Evolutionary conservation across 2,888 invertebrate genomes (phyloP).

Genomic region (Leptura quadrifasciata): DNA sequence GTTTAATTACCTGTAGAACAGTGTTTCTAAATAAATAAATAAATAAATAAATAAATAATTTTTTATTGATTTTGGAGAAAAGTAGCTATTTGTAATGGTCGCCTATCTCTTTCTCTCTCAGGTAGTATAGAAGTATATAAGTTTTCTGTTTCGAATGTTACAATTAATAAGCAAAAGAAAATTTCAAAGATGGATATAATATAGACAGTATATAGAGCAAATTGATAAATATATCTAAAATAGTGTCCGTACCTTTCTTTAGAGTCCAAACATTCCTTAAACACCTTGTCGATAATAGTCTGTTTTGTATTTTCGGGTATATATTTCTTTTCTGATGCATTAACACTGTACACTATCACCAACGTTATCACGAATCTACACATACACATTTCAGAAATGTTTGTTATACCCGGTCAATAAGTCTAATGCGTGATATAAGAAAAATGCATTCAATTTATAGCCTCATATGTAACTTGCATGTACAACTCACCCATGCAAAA

Average conservation of each 20-base stretch:
- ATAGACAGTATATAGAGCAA: no score
- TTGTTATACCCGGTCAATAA: constrained; percentile 16
- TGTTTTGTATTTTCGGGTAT: constrained; percentile 43
- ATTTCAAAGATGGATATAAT: no score
- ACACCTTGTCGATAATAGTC: constrained; percentile 55
- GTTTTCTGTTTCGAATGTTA: no score
- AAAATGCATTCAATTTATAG: constrained; percentile 52
- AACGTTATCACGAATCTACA: constrained; percentile 46
- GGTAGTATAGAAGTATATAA: no score
- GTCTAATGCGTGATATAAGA: constrained; percentile 45
- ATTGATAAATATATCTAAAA: no score
- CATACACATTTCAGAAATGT: constrained; percentile 40
- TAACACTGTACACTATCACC: constrained; percentile 39
- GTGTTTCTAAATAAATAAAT: no score
- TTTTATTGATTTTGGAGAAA: no score
- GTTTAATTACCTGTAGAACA: no score
- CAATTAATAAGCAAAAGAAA: no score
- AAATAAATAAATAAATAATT: no score
- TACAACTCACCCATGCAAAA: constrained; percentile 49
- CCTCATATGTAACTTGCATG: constrained; percentile 53
- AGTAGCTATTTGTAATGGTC: no score
- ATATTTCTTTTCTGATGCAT: constrained; percentile 29
- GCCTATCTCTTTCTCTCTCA: no score
- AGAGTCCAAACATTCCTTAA: constrained; percentile 62
- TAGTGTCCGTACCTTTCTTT: constrained; percentile 46